Evolutionary conservation across 2,888 invertebrate species (phyloP).

Genomic region (Hylaea fasciaria): DNA sequence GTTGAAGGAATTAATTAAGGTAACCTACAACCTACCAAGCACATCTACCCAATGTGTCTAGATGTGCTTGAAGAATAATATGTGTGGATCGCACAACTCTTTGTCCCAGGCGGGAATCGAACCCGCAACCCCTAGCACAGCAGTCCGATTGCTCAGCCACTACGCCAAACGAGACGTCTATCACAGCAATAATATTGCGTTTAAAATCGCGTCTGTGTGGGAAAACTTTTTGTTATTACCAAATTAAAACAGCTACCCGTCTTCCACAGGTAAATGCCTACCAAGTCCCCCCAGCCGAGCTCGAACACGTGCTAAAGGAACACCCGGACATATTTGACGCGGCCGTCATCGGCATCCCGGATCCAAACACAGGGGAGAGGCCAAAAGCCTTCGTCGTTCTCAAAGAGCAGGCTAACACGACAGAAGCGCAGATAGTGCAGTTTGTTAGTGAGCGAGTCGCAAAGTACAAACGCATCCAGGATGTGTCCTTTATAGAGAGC

Average conservation of each 20-base stretch:
- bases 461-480: slow-evolving; percentile 89
- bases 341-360: slow-evolving; percentile 92
- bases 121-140: too few relatives aligned
- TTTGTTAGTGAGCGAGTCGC: slow-evolving; percentile 89
- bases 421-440: slow-evolving; percentile 83
- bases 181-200: too few relatives aligned
- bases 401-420: slow-evolving; percentile 72
- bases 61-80: too few relatives aligned
- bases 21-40: slow-evolving; percentile 33
- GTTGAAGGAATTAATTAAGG: slow-evolving; percentile 93
- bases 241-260: too few relatives aligned
- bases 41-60: too few relatives aligned
- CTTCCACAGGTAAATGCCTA: slow-evolving; percentile 84
- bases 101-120: too few relatives aligned
- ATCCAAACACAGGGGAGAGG: slow-evolving; percentile 88
- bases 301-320: slow-evolving; percentile 89
- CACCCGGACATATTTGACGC: slow-evolving; percentile 91
- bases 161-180: too few relatives aligned
- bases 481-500: slow-evolving; percentile 86
- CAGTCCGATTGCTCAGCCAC: too few relatives aligned
- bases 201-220: background rate
- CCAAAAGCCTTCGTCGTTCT: slow-evolving; percentile 90
- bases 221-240: too few relatives aligned
- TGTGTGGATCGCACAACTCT: too few relatives aligned
- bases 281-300: slow-evolving; percentile 95